Conservation (phyloP, 2,888 invertebrate genomes). For the Sclerodermus sp. region DNA sequence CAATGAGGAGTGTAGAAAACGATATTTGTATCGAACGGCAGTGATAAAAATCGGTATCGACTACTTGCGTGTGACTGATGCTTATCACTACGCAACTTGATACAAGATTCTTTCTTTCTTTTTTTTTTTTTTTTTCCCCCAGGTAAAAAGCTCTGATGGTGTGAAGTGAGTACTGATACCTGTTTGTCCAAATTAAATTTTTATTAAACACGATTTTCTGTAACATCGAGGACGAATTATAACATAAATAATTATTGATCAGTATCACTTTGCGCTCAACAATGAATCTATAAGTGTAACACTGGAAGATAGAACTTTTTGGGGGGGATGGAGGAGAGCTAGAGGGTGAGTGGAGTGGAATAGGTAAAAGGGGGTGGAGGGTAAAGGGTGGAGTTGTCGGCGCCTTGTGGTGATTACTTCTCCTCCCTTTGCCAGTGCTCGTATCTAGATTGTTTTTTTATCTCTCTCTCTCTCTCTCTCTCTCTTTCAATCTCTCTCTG, state of each 20-base stretch:
- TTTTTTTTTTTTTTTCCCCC: too few relatives aligned
- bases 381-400: conserved; percentile 15
- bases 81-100: too few relatives aligned
- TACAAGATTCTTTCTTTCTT: too few relatives aligned
- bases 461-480: conserved; percentile 8
- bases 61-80: too few relatives aligned
- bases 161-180: conserved; percentile 26
- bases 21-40: too few relatives aligned
- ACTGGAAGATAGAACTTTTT: conserved; percentile 55
- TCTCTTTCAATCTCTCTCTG: conserved; percentile 17
- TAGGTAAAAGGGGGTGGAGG: too few relatives aligned
- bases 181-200: conserved; percentile 57
- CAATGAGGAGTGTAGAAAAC: too few relatives aligned
- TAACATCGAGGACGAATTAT: conserved; percentile 58
- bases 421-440: conserved; percentile 25
- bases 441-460: conserved; percentile 7
- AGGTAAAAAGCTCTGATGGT: too few relatives aligned
- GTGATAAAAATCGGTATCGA: too few relatives aligned
- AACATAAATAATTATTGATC: conserved; percentile 57
- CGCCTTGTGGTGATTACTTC: conserved; percentile 28
- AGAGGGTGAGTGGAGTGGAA: too few relatives aligned
- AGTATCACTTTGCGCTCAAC: conserved; percentile 57
- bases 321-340: too few relatives aligned
- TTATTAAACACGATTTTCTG: conserved; percentile 57
- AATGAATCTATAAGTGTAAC: conserved; percentile 55